These are phyloP conservation scores for Machaerirhynchus nigripectus DNA, from an alignment of 2,113 vertebrate species.

Conservation along the genomic window DNA sequence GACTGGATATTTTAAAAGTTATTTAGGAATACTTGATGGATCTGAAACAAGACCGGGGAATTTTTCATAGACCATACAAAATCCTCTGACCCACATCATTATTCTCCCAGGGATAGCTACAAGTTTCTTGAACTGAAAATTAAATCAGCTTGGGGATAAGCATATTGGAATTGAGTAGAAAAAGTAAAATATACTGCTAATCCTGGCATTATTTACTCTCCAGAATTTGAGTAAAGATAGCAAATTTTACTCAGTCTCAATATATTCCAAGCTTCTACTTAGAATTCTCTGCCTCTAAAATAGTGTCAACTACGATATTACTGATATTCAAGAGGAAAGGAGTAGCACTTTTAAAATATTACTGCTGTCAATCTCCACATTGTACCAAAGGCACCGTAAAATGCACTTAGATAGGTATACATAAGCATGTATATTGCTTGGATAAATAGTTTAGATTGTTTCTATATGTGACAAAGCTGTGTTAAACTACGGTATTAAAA, in stretches of 20 bases:
- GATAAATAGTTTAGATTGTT: not conserved
- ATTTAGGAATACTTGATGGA: not conserved
- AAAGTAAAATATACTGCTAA: not conserved
- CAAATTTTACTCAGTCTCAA: not conserved
- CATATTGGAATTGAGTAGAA: not conserved
- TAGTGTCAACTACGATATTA: not conserved
- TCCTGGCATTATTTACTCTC: not conserved
- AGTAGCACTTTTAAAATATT: not conserved
- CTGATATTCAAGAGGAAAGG: not conserved
- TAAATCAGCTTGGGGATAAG: not conserved
- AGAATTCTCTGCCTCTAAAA: not conserved
- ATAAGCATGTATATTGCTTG: not conserved
- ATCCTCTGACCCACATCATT: not conserved
- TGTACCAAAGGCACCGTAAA: not conserved
- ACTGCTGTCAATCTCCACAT: not conserved
- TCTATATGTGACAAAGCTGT: not conserved
- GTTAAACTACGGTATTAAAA: not conserved
- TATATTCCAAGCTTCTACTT: not conserved
- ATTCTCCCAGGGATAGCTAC: not conserved
- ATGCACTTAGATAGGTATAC: not conserved
- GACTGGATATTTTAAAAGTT: not conserved
- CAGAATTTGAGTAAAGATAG: not conserved
- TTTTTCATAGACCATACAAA: not conserved
- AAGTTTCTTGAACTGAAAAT: not conserved
- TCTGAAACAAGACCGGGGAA: not conserved